Evolutionary conservation across 2,113 vertebrate genomes (phyloP), one percentile per base, ranked within the genome.

Genomic region (Sprattus sprattus): DNA sequence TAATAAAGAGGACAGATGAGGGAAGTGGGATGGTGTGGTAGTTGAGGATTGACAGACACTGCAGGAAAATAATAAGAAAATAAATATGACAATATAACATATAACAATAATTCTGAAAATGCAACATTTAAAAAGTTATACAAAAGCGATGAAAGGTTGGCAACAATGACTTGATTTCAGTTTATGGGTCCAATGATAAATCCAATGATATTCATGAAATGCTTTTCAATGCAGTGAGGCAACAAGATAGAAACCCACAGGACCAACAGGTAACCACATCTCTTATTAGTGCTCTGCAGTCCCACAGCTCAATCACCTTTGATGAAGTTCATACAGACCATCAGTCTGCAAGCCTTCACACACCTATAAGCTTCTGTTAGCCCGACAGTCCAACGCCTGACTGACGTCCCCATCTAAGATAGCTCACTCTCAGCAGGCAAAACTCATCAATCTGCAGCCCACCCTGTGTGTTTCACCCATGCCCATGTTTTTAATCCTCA

Each of bases 1-100:
- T 87, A 25, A 83, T 39, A 71, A 86, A 88, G 44, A 57, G 82
- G 49, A 45, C 15, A 80, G 45, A 81, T 89, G 93, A 86, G 93
- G 93, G 87, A 93, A 4, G 94, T 2, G 85, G 91, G 90, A 84
- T 64, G 45, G n/a, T 80, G 52, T 49, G 1, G 47, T 11, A n/a
- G n/a, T 49, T 49, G 47, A 9, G 1, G 46, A 47, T 47, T 47
- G 9, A 49, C 47, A 49, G 11, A 49, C 47, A 49, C 47, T 49
- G 47, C 47, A 49, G 47, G 47, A 8, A 49, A 2, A 49, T 15
- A 18, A 54, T 15, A 71, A 82, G 28, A n/a, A n/a, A n/a, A n/a
- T n/a, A n/a, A n/a, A n/a, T n/a, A n/a, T n/a, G n/a, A n/a, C n/a
- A n/a, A 84, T 32, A 54, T 44, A 45, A 45, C 20, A 78, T 81